Evolutionary conservation across 2,888 invertebrate species (phyloP).

Genomic region (Papilio protenor): DNA sequence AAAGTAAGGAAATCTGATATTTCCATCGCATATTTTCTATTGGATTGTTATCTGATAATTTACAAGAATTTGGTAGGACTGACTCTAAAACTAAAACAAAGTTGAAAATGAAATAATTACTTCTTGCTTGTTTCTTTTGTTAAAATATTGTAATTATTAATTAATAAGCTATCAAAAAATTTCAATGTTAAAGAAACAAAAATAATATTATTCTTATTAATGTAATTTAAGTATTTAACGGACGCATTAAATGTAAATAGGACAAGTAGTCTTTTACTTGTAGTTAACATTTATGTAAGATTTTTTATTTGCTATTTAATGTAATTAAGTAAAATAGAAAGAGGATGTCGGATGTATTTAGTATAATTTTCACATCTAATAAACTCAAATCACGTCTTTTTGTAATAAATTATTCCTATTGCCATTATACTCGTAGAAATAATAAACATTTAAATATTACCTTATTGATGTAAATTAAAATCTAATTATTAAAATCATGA

Average conservation of each 20-base stretch:
- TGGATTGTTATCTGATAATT: no score
- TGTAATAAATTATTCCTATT: background rate
- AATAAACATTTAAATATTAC: background rate
- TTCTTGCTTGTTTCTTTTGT: no score
- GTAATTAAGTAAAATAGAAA: background rate
- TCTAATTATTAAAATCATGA: background rate
- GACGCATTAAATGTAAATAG: background rate
- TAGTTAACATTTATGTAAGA: background rate
- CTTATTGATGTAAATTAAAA: background rate
- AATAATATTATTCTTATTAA: no score
- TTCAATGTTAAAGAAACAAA: no score
- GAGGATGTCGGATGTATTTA: background rate
- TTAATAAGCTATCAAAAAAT: no score
- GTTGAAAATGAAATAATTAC: no score
- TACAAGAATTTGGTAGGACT: no score
- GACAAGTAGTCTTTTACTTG: background rate
- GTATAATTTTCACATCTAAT: slow-evolving; percentile 1
- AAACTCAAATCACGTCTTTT: background rate
- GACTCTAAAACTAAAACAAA: no score
- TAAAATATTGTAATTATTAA: no score
- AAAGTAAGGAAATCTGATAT: no score
- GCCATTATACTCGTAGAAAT: background rate
- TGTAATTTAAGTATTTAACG: background rate
- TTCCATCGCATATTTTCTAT: no score
- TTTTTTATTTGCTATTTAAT: background rate